Base-by-base conservation (phyloP, 1,140 invertebrate genomes). In the Drosophila sechellia region DNA sequence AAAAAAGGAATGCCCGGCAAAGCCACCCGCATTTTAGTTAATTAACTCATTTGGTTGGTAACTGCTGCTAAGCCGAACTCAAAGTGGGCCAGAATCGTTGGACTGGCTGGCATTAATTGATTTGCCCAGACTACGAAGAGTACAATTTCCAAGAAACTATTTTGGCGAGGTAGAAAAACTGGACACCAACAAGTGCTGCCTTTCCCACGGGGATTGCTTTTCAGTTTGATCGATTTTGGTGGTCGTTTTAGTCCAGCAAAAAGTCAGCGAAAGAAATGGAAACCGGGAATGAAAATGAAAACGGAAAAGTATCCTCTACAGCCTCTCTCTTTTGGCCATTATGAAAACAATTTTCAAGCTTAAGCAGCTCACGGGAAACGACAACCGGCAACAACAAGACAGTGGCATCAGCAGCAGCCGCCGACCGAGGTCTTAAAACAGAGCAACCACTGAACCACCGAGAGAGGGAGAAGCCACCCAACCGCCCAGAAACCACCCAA, bases 1-100 rank as follows among this genome's bases (percentile, higher is more conserved):
- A 37, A 17, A 15, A 59, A 50, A 66, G 20, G 20, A 77, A 53
- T 17, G 53, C 61, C 46, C 54, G 48, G 76, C 79, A 91, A 87
- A 91, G 79, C 84, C 79, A 80, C 90, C 90, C 90, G 90, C 90
- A 92, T 92, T 92, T 91, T 91, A 92, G 90, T 92, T 92, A 92
- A 92, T 92, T 92, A 92, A 92, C 90, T 91, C 87, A 90, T 91
- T 91, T 91, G 86, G 85, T 90, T 90, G 81, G 72, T 80, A 71
- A 89, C 85, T 79, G 81, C 81, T 80, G 83, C 75, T 75, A 81
- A 78, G 70, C 79, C 60, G 53, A 12, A 15, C 59, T 65, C 74
- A 64, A 81, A 78, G 73, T 81, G 83, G 66, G 63, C 81, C 66
- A 71, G 58, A 76, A 79, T 64, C 37, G 34, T 64, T 48, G 13